phyloP scores from a whole-genome alignment of 2,113 vertebrate species.

The Perca fluviatilis region DNA sequence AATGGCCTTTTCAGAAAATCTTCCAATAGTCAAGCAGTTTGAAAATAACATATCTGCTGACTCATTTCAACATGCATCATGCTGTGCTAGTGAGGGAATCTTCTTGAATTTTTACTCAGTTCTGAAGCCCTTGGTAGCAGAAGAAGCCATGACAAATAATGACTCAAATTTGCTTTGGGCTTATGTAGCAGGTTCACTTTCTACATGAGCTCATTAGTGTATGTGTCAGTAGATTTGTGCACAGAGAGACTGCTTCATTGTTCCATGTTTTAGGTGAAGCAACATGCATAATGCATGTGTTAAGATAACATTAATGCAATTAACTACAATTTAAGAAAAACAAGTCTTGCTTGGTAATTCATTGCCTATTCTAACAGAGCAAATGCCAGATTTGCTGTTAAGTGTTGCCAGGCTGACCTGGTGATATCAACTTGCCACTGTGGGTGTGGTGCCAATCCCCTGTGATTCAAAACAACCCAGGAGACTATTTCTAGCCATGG shows the following conservation, averaged over 20 bases:
- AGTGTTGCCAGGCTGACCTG: conserved; percentile 51
- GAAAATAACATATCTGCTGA: conserved; percentile 60
- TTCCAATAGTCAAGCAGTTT: conserved; percentile 40
- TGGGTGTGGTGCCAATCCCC: conserved; percentile 67
- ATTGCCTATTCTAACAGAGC: not conserved
- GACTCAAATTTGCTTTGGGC: conserved; percentile 41
- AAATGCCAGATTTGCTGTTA: conserved; percentile 20
- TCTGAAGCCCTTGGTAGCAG: conserved; percentile 24
- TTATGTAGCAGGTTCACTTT: conserved; percentile 40
- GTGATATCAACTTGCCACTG: conserved; percentile 63
- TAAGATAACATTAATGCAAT: not conserved
- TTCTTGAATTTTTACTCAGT: conserved; percentile 11
- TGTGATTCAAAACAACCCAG: conserved; percentile 57
- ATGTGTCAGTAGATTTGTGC: conserved; percentile 17
- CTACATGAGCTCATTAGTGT: conserved; percentile 24
- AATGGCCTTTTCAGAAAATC: conserved; percentile 28
- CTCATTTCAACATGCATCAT: conserved; percentile 46
- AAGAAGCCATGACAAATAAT: conserved; percentile 39
- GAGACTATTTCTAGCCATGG: conserved; percentile 60
- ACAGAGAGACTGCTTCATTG: not conserved
- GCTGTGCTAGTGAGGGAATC: conserved; percentile 19
- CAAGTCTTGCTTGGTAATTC: not conserved
- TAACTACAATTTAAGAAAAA: not conserved
- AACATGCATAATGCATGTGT: not conserved
- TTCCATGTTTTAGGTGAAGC: not conserved